These are phyloP conservation scores for Exephanes ischioxanthus DNA, from an alignment of 2,888 invertebrate genomes.

Conservation along the genomic window DNA sequence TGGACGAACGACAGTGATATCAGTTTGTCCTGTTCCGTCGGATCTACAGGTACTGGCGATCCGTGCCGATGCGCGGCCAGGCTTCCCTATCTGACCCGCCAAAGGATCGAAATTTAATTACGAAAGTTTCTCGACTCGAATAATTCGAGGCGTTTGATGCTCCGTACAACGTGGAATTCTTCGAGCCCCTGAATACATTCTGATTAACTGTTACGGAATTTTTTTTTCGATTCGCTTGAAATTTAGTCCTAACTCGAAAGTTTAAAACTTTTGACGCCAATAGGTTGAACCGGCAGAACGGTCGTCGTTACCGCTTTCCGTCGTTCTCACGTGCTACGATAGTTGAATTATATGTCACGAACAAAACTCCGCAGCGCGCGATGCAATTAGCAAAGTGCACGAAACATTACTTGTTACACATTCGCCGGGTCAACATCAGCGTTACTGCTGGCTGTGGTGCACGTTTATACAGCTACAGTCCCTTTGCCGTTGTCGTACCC, in stretches of 20 bases:
- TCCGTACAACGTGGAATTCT: neutral
- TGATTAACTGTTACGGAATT: neutral
- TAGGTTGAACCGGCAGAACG: neutral
- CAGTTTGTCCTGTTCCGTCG: neutral
- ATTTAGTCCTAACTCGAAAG: neutral
- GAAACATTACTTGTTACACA: constrained; percentile 72
- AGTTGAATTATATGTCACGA: constrained; percentile 3
- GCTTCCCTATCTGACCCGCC: neutral
- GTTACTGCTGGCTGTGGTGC: neutral
- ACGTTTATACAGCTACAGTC: constrained; percentile 6
- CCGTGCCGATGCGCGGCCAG: neutral
- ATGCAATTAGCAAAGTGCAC: constrained; percentile 76
- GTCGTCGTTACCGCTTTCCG: constrained; percentile 8
- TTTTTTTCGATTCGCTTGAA: neutral
- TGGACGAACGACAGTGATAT: constrained; percentile 1
- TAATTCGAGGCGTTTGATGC: neutral
- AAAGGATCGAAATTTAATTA: constrained; percentile 56
- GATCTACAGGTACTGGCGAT: neutral
- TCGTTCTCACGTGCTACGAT: constrained; percentile 9
- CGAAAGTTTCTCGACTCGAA: constrained; percentile 39
- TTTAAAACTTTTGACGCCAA: neutral
- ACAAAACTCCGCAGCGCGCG: constrained; percentile 56
- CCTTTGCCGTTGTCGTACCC: constrained; percentile 7
- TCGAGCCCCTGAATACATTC: neutral
- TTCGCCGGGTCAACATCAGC: constrained; percentile 48